phyloP scores from a whole-genome alignment of 2,888 invertebrate species.

The Lucinisca nassula region DNA sequence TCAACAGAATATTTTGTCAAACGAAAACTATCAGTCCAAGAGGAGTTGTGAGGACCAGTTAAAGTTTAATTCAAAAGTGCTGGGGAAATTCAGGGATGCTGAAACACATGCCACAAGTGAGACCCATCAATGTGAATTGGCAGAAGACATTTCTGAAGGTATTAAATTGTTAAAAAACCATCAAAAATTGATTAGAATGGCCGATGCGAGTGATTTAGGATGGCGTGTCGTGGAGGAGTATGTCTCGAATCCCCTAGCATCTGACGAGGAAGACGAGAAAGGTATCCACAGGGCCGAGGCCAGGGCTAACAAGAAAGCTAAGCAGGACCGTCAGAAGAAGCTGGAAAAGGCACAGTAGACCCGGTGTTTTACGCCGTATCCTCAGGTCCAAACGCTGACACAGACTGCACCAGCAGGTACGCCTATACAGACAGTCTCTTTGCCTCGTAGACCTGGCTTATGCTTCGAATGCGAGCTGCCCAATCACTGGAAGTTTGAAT shows the following conservation, averaged over 20 bases:
- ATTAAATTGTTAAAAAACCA: background rate
- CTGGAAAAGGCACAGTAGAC: background rate
- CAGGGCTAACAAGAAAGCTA: background rate
- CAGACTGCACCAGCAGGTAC: background rate
- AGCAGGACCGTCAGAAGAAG: background rate
- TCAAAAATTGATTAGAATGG: background rate
- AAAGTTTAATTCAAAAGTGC: constrained; percentile 1
- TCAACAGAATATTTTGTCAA: constrained; percentile 6
- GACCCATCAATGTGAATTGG: background rate
- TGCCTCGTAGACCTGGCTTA: background rate
- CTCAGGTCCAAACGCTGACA: background rate
- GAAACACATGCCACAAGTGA: background rate
- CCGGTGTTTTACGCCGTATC: background rate
- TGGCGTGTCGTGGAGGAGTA: background rate
- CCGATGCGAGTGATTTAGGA: background rate
- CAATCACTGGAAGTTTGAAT: background rate
- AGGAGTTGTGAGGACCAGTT: constrained; percentile 17
- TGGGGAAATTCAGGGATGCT: background rate
- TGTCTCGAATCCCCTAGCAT: background rate
- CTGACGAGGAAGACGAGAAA: background rate
- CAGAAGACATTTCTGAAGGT: constrained; percentile 3
- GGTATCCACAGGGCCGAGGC: background rate
- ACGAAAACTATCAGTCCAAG: background rate
- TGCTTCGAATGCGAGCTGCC: background rate
- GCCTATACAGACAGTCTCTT: background rate